Base-by-base conservation (phyloP, 2,888 invertebrate species). In the Ceraclea dissimilis region DNA sequence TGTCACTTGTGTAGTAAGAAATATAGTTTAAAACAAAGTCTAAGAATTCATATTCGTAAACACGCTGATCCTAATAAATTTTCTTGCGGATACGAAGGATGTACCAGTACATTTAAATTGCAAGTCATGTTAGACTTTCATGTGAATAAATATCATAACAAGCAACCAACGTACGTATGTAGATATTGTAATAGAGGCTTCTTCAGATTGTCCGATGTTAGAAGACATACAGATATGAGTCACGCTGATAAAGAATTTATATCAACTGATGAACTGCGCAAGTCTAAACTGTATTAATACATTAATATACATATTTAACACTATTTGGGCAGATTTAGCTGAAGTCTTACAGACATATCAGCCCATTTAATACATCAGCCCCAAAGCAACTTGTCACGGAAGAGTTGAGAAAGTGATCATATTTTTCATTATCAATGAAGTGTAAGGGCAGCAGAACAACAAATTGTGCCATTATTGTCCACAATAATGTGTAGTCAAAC, bases 121-220 rank as follows among this genome's bases (percentile, higher is more conserved):
- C 71, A 72, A 0, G 67, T 68, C 31, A 74, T 76, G 74, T 62
- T 77, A 21, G 75, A 77, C 64, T 76, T 72, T 62, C 77, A 77
- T 60, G 65, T 76, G 8, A 63, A 75, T 13, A 78, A 77, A 64
- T 68, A 72, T 56, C 77, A 78, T 46, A 72, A 73, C 1, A 72
- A 75, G 55, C 71, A 72, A 46, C 74, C 74, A 1, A 76, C 77
- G 0, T 75, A 71, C 33, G 62, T 73, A 1, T 78, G 78, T 60
- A 69, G 68, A 33, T 71, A 76, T 55, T 78, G 77, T 55, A 68
- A 72, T 1, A 66, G 73, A 56, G 72, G 75, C 1, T 77, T 75
- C 65, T 74, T 70, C 63, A 67, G 77, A 5, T 68, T 65, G 13
- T 71, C 74, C 65, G 77, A 78, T 60, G 68, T 78, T 1, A 70